A percentile compares a stretch with the other conserved stretches of the same genome.
Conservation (phyloP, 2,888 invertebrate species). For the Phortica okadai region DNA sequence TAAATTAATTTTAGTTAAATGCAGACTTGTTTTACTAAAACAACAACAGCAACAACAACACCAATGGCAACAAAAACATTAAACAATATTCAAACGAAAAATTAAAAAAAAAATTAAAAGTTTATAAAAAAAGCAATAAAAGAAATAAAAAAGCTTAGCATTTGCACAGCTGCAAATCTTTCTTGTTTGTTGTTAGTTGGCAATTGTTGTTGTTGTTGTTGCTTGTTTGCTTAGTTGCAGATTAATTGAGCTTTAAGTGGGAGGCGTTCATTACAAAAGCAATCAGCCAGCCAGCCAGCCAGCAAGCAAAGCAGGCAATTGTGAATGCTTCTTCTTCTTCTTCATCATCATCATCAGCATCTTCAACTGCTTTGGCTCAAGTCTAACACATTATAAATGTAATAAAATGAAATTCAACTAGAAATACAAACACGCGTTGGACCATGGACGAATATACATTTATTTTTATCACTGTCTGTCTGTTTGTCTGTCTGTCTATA, state of each 20-base stretch:
- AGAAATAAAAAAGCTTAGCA: neutral
- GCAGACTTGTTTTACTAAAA: too few relatives aligned
- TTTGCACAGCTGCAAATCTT: neutral
- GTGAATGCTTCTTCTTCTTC: neutral
- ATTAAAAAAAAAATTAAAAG: too few relatives aligned
- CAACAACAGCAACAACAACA: too few relatives aligned
- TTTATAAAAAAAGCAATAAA: neutral
- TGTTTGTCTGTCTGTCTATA: too few relatives aligned
- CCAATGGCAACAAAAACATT: too few relatives aligned
- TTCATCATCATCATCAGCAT: too few relatives aligned
- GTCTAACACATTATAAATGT: constrained; percentile 8
- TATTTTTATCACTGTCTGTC: too few relatives aligned
- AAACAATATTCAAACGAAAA: too few relatives aligned
- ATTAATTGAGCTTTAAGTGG: constrained; percentile 34
- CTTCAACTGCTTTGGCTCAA: neutral
- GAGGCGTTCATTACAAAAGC: constrained; percentile 4
- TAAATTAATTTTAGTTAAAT: too few relatives aligned
- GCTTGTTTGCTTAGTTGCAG: constrained; percentile 16
- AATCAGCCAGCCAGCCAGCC: neutral
- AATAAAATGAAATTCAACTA: neutral
- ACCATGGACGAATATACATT: too few relatives aligned
- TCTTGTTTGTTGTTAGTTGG: neutral
- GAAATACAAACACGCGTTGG: too few relatives aligned
- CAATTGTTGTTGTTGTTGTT: neutral
- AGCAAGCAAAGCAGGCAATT: neutral